Percentiles rank a stretch among this genome's conserved stretches.
Conservation (phyloP, 2,113 vertebrate genomes). For the Cacatua alba region DNA sequence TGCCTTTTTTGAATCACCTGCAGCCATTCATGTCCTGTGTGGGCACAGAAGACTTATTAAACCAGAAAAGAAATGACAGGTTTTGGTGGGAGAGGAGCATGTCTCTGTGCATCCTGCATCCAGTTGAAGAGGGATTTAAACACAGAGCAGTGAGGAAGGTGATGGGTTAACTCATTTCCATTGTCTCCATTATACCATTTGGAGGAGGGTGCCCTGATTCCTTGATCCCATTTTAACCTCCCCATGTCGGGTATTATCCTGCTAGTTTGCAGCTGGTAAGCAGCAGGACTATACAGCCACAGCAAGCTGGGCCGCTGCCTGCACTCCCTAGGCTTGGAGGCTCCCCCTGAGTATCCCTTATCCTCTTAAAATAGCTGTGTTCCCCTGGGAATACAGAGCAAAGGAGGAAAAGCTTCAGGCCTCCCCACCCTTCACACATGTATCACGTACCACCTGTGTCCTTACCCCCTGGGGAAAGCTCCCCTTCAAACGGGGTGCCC, state of each 20-base stretch:
- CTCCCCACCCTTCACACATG: fast-evolving
- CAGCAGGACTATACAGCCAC: not conserved
- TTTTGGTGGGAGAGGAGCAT: not conserved
- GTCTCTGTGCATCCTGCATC: not conserved
- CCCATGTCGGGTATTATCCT: fast-evolving
- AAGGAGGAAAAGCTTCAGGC: not conserved
- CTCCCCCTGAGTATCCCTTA: not conserved
- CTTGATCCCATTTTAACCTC: not conserved
- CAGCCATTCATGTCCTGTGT: not conserved
- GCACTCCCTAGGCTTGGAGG: not conserved
- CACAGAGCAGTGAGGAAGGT: not conserved
- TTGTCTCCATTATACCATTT: fast-evolving
- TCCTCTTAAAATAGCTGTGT: not conserved
- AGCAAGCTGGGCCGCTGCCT: not conserved
- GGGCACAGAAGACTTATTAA: not conserved
- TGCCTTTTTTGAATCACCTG: not conserved
- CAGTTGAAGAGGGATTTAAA: not conserved
- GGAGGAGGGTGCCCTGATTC: not conserved
- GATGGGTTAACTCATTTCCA: not conserved
- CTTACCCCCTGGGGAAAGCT: not conserved
- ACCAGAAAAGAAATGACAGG: not conserved
- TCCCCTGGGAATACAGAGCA: not conserved
- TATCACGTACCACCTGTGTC: fast-evolving
- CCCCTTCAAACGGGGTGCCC: not conserved
- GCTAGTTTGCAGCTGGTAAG: not conserved